Percentiles rank a stretch among this genome's conserved stretches.
These are phyloP conservation scores for Micrasema minimum DNA, from an alignment of 1,140 invertebrate genomes.

Conservation along the genomic window DNA sequence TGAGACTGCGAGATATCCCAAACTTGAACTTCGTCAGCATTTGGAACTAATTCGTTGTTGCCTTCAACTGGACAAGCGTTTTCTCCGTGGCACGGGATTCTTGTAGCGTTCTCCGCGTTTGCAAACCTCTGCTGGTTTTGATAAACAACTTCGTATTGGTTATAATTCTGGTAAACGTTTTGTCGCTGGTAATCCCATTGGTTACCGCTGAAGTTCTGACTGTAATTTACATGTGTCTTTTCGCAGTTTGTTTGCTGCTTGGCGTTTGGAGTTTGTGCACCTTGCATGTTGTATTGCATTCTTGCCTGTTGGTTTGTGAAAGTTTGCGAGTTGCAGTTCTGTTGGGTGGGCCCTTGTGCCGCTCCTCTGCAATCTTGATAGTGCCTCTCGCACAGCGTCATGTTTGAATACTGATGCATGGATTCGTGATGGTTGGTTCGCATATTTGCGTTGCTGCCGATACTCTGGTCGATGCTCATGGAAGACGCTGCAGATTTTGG, in stretches of 20 bases:
- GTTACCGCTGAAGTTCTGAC: conserved; percentile 27
- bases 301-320: conserved; percentile 6
- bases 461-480: conserved; percentile 51
- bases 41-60: conserved; percentile 32
- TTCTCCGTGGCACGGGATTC: conserved; percentile 12
- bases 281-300: not conserved
- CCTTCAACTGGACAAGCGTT: not conserved
- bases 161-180: conserved; percentile 29
- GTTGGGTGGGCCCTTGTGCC: not conserved
- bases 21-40: conserved; percentile 64
- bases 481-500: conserved; percentile 47
- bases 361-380: conserved; percentile 42
- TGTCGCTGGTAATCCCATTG: conserved; percentile 46
- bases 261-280: not conserved
- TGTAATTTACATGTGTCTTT: conserved; percentile 7
- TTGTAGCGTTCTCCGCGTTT: conserved; percentile 1
- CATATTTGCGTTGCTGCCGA: conserved; percentile 49
- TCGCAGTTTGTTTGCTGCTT: conserved; percentile 7
- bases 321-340: conserved; percentile 10
- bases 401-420: conserved; percentile 56
- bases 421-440: conserved; percentile 22
- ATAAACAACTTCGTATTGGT: conserved; percentile 16
- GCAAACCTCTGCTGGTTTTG: conserved; percentile 29
- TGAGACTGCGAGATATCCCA: conserved; percentile 68
- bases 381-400: conserved; percentile 48